These are phyloP conservation scores for Protophormia terraenovae DNA, from an alignment of 2,888 invertebrate species.

Conservation along the genomic window DNA sequence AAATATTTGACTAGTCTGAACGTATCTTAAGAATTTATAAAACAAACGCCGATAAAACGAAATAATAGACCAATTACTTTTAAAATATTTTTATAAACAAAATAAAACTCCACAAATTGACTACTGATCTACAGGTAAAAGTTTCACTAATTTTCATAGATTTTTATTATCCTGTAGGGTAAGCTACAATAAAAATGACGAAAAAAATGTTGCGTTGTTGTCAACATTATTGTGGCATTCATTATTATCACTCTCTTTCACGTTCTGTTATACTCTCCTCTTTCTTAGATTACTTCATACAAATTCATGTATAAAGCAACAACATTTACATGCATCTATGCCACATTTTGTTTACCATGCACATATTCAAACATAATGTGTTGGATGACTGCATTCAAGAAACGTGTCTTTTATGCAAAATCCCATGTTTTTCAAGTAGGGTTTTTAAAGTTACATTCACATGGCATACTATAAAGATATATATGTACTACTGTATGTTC, in stretches of 20 bases:
- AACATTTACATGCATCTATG: constrained; percentile 11
- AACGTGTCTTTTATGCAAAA: constrained; percentile 66
- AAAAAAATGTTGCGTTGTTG: background rate
- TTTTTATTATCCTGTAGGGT: too few species aligned
- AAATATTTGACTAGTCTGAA: too few species aligned
- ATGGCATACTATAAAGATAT: background rate
- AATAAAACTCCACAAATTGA: too few species aligned
- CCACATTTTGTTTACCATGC: constrained; percentile 20
- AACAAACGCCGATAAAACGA: too few species aligned
- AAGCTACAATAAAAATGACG: background rate
- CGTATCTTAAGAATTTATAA: too few species aligned
- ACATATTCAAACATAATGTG: background rate
- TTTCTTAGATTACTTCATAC: background rate
- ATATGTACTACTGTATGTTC: background rate
- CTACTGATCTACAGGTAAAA: too few species aligned
- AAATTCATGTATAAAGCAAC: background rate
- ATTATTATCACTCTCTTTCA: constrained; percentile 3
- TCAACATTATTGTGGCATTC: constrained; percentile 32
- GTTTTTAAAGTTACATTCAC: constrained; percentile 41
- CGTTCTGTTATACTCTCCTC: background rate
- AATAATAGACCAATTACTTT: too few species aligned
- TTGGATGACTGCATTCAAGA: constrained; percentile 29
- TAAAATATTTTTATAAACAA: too few species aligned
- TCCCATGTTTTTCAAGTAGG: constrained; percentile 42
- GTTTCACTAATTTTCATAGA: too few species aligned